Percentiles rank a stretch among this genome's conserved stretches.
Conservation (phyloP, 2,113 vertebrate species). For the Gila orcuttii region DNA sequence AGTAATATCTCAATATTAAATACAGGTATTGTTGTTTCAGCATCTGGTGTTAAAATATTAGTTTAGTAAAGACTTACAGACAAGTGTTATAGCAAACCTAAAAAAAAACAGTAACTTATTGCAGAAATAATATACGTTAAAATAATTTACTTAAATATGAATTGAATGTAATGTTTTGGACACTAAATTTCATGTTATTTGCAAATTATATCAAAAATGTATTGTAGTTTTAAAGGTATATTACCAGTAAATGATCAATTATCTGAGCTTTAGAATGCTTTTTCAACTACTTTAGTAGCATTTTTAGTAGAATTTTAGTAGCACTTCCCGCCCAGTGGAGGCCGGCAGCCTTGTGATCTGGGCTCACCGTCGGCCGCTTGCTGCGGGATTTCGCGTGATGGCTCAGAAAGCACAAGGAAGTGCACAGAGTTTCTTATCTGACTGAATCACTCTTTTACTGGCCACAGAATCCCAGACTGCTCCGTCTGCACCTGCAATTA, state of each 20-base stretch:
- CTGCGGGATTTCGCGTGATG: background rate
- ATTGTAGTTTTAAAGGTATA: background rate
- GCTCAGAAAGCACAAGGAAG: background rate
- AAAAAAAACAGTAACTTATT: background rate
- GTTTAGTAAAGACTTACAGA: conserved; percentile 33
- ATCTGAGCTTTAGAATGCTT: background rate
- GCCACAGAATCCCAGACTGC: conserved; percentile 44
- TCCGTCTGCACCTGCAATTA: conserved; percentile 54
- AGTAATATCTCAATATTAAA: conserved; percentile 28
- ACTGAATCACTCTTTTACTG: conserved; percentile 29
- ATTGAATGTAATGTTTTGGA: background rate
- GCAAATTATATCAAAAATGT: background rate
- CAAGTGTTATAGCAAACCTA: background rate
- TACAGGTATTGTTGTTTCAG: conserved; percentile 8
- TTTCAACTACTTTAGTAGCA: background rate
- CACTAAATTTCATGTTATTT: background rate
- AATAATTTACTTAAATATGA: background rate
- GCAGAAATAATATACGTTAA: background rate
- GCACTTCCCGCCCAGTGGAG: conserved; percentile 32
- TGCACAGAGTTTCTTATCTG: conserved; percentile 21
- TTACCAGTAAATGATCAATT: background rate
- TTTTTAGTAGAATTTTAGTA: no score
- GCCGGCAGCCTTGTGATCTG: background rate
- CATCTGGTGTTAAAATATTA: conserved; percentile 5
- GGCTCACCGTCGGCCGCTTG: background rate